Percentiles rank a stretch among this genome's conserved stretches.
phyloP scores from a whole-genome alignment of 1,140 invertebrate species.

The Drosophila athabasca region DNA sequence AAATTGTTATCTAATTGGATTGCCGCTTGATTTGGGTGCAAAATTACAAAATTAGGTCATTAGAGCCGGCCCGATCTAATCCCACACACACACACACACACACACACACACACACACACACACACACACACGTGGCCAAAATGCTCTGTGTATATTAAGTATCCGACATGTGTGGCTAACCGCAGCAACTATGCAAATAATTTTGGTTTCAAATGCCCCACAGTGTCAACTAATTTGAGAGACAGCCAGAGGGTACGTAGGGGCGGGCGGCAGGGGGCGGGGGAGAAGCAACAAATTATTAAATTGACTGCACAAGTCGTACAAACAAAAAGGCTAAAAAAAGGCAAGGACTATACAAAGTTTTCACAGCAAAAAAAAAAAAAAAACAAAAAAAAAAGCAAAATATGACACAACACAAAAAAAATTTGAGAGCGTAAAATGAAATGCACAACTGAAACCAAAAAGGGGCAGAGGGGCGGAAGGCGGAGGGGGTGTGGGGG shows the following conservation, averaged over 20 bases:
- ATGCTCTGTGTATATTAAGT: constrained; percentile 43
- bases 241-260: neutral
- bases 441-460: constrained; percentile 39
- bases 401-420: constrained; percentile 32
- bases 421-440: constrained; percentile 51
- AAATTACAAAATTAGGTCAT: constrained; percentile 49
- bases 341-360: constrained; percentile 31
- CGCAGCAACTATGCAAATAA: constrained; percentile 42
- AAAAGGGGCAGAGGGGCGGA: neutral
- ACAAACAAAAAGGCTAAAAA: constrained; percentile 23
- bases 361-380: constrained; percentile 35
- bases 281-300: constrained; percentile 56
- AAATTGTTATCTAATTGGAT: constrained; percentile 42
- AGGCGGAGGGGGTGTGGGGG: too few relatives aligned
- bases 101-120: too few relatives aligned
- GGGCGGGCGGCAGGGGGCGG: neutral
- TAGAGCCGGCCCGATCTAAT: constrained; percentile 30
- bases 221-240: constrained; percentile 48
- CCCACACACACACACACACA: neutral
- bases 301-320: constrained; percentile 61
- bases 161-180: constrained; percentile 47
- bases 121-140: constrained; percentile 13
- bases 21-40: constrained; percentile 47
- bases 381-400: constrained; percentile 31
- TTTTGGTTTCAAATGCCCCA: constrained; percentile 26